phyloP scores from a whole-genome alignment of 1,140 invertebrate genomes.

The Drosophila saltans region DNA sequence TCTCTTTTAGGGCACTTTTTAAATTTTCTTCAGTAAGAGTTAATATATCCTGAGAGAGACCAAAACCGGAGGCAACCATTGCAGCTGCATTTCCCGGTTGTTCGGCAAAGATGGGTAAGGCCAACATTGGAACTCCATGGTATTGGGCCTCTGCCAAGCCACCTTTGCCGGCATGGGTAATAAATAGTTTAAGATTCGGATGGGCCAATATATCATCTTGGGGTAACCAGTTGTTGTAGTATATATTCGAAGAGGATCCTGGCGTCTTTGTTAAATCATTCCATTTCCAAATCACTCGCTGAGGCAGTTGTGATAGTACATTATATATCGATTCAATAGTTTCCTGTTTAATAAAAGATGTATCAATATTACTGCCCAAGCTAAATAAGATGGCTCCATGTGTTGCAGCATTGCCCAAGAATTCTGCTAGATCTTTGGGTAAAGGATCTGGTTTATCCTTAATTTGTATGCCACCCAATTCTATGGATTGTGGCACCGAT shows the following conservation, averaged over 20 bases:
- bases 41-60: slow-evolving; percentile 59
- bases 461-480: slow-evolving; percentile 83
- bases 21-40: slow-evolving; percentile 84
- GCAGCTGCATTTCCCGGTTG: slow-evolving; percentile 59
- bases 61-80: slow-evolving; percentile 52
- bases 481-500: slow-evolving; percentile 71
- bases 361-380: slow-evolving; percentile 84
- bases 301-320: slow-evolving; percentile 82
- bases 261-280: slow-evolving; percentile 60
- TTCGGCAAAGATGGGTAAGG: slow-evolving; percentile 83
- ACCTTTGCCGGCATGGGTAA: slow-evolving; percentile 88
- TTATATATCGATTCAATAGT: slow-evolving; percentile 82
- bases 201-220: slow-evolving; percentile 85
- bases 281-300: slow-evolving; percentile 85
- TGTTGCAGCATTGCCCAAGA: slow-evolving; percentile 45
- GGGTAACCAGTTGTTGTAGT: slow-evolving; percentile 85
- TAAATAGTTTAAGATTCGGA: slow-evolving; percentile 87
- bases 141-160: slow-evolving; percentile 84
- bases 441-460: slow-evolving; percentile 64
- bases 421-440: slow-evolving; percentile 48
- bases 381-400: slow-evolving; percentile 85
- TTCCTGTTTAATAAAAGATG: slow-evolving; percentile 76
- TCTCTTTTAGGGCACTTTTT: slow-evolving; percentile 28
- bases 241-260: slow-evolving; percentile 84
- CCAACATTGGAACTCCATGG: slow-evolving; percentile 84